phyloP scores from a whole-genome alignment of 2,797 vertebrate genomes.

The Nannoperca obscura region DNA sequence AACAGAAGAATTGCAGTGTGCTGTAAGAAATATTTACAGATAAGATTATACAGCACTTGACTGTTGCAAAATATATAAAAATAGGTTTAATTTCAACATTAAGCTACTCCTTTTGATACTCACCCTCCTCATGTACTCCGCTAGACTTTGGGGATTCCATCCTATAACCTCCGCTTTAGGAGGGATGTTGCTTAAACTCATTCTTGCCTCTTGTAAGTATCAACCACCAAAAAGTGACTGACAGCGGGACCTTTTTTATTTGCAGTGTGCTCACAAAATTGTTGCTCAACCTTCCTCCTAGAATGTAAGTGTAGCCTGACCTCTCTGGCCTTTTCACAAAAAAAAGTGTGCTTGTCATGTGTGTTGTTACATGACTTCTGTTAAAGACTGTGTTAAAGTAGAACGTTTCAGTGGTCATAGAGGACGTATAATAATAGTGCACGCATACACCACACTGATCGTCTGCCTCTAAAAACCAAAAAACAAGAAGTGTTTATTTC shows the following conservation, averaged over 20 bases:
- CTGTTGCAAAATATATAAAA: not conserved
- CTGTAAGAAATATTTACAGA: too few species aligned
- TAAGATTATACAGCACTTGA: not conserved
- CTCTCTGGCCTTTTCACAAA: not conserved
- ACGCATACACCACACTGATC: not conserved
- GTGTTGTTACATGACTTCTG: not conserved
- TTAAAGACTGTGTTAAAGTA: not conserved
- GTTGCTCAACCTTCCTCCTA: not conserved
- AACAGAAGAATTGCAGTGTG: too few species aligned
- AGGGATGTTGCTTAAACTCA: constrained; percentile 46
- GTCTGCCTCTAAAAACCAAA: constrained; percentile 28
- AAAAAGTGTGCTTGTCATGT: not conserved
- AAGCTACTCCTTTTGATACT: not conserved
- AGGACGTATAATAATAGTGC: not conserved
- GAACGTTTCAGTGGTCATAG: constrained; percentile 36
- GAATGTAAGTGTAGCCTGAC: not conserved
- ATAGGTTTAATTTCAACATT: not conserved
- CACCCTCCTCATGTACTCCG: constrained; percentile 62
- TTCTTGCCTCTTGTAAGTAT: constrained; percentile 15
- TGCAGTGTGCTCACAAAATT: not conserved
- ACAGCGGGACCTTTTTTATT: not conserved
- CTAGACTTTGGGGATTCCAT: constrained; percentile 51
- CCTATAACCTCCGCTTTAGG: constrained; percentile 54
- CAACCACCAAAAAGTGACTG: not conserved
- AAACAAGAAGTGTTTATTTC: constrained; percentile 31